Evolutionary conservation across 1,140 invertebrate genomes (phyloP), one percentile per base, ranked within the genome.

Genomic region (Tetramorium parvispinum): DNA sequence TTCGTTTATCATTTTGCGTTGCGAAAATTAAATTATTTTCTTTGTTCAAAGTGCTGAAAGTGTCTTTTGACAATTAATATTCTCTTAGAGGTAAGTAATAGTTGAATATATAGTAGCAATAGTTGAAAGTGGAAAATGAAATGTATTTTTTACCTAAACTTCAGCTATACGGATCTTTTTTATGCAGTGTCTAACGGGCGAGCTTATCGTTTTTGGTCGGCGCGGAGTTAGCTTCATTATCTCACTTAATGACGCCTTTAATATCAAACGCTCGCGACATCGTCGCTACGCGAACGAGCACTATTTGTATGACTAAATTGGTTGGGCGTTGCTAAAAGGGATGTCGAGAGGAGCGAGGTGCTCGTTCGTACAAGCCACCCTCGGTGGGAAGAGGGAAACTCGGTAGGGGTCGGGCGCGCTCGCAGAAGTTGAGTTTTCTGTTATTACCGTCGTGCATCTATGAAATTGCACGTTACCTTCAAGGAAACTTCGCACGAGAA

Each of bases 301-400:
- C 90, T 91, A 89, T 91, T 91, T 91, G 90, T 91, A 85, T 87
- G 85, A 87, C 85, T 91, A 91, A 91, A 91, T 91, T 91, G 89
- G 89, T 87, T 78, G 90, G 89, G 86, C 79, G 89, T 91, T 89
- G 61, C 85, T 83, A 87, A 87, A 87, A 86, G 90, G 89, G 76
- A 79, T 78, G 85, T 79, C 75, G 51, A 79, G 85, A 88, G 88
- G 63, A 81, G 75, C 75, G 73, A 70, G 87, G 70, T 82, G 77
- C 87, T 88, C 77, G 83, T 59, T 71, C 63, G 88, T 88, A 88
- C 88, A 89, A 89, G 55, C 76, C 70, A 51, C 73, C 79, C 85
- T 63, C 65, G 68, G 75, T 75, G 88, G 75, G 40, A 89, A 63
- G 73, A 51, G 68, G 61, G 66, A 75, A 87, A 77, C 61, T 81